Percentiles rank a stretch among this genome's conserved stretches.
These are phyloP conservation scores for Pomatostomus ruficeps DNA, from an alignment of 2,113 vertebrate species.

Conservation along the genomic window DNA sequence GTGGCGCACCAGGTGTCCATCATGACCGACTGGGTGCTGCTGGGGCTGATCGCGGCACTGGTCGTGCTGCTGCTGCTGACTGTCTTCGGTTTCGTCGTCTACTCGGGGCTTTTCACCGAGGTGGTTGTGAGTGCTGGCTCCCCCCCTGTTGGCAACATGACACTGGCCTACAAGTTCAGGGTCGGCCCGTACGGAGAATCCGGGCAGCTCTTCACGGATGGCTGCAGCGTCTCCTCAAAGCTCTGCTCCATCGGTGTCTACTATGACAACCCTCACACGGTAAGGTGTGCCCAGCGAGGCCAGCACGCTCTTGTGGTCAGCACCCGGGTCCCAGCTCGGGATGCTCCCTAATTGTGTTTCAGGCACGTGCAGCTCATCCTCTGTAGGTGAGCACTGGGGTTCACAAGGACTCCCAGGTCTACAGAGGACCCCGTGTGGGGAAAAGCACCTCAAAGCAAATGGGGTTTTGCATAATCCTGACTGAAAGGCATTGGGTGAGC, in stretches of 20 bases:
- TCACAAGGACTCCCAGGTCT: neutral
- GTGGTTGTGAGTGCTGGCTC: conserved; percentile 82
- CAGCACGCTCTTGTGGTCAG: fast-evolving
- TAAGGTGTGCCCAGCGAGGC: conserved; percentile 64
- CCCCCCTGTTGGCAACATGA: conserved; percentile 80
- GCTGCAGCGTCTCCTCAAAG: conserved; percentile 80
- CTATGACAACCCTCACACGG: conserved; percentile 88
- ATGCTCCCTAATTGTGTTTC: neutral
- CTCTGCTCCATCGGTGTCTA: conserved; percentile 81
- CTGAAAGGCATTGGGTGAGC: neutral
- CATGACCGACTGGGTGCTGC: conserved; percentile 79
- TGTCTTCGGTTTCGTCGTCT: conserved; percentile 71
- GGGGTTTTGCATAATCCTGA: neutral
- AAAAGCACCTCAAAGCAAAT: neutral
- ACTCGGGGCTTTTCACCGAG: conserved; percentile 80
- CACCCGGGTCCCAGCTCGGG: fast-evolving
- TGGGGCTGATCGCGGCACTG: conserved; percentile 70
- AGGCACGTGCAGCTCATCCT: neutral
- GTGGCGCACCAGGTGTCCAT: conserved; percentile 5
- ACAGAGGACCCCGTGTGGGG: neutral
- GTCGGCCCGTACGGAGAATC: conserved; percentile 80
- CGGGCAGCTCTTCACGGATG: conserved; percentile 80
- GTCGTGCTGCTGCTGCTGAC: conserved; percentile 77
- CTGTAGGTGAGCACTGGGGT: neutral
- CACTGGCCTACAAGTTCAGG: conserved; percentile 86